Evolutionary conservation across 1,140 invertebrate genomes (phyloP).

Genomic region (Ladona fulva): DNA sequence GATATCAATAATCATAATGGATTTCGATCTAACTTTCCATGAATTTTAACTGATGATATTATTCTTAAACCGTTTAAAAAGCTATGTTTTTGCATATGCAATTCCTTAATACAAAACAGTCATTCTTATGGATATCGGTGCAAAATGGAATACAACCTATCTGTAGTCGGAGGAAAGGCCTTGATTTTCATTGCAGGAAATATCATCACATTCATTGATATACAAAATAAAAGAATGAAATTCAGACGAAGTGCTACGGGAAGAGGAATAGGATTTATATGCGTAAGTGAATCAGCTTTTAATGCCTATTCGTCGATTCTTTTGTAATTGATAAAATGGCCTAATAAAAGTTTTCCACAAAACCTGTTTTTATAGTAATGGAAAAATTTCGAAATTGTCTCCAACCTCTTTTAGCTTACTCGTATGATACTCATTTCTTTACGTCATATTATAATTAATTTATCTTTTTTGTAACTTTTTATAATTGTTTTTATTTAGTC

Average conservation of each 20-base stretch:
- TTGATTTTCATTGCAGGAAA: constrained; percentile 72
- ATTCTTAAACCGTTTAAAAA: no score
- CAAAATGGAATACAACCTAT: constrained; percentile 66
- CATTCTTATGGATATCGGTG: constrained; percentile 84
- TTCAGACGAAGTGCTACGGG: constrained; percentile 63
- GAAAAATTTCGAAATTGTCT: no score
- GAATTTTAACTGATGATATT: no score
- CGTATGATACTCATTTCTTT: no score
- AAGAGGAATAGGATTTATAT: constrained; percentile 67
- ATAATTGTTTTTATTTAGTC: constrained; percentile 43
- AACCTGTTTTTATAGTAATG: no score
- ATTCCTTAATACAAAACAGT: constrained; percentile 34
- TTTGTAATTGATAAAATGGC: no score
- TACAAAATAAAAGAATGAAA: constrained; percentile 50
- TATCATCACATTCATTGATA: constrained; percentile 64
- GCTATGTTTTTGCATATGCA: background rate
- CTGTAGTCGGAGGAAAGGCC: constrained; percentile 57
- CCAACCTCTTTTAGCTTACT: no score
- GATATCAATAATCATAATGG: no score
- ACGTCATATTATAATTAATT: no score
- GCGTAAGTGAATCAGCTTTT: constrained; percentile 43
- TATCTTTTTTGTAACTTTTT: constrained; percentile 8
- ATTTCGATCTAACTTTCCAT: no score
- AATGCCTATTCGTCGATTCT: no score
- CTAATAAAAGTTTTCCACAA: no score